Conservation (phyloP, 2,113 vertebrate genomes). For the Typhlomys cinereus region DNA sequence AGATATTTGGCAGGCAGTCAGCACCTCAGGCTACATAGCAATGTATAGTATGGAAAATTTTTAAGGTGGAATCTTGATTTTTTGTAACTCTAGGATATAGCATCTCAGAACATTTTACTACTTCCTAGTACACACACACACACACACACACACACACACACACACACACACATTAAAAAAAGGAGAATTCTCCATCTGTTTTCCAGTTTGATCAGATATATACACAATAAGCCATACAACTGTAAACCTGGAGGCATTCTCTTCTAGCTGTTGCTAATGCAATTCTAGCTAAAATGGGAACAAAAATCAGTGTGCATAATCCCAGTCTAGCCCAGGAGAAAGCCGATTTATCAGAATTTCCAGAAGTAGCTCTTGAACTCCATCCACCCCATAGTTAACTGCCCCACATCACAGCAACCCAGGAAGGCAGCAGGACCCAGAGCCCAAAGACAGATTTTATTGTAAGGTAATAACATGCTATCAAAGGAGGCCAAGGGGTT, state of each 20-base stretch:
- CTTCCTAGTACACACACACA: conserved; percentile 74
- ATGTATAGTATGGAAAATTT: conserved; percentile 90
- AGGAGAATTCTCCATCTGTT: conserved; percentile 75
- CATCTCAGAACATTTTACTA: conserved; percentile 82
- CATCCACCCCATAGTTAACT: conserved; percentile 62
- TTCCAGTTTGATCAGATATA: conserved; percentile 76
- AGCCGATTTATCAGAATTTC: conserved; percentile 48
- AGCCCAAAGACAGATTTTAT: conserved; percentile 58
- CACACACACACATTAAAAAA: conserved; percentile 64
- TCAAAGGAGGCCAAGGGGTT: conserved; percentile 64
- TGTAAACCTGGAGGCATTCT: conserved; percentile 76
- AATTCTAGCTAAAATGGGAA: conserved; percentile 51
- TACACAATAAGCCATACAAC: conserved; percentile 72
- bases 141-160: conserved; percentile 46
- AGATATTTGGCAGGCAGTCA: conserved; percentile 94
- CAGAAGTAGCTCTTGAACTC: conserved; percentile 56
- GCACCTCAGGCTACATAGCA: conserved; percentile 88
- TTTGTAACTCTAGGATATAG: conserved; percentile 85
- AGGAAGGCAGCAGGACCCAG: conserved; percentile 35
- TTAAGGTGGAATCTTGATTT: conserved; percentile 94
- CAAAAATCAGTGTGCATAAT: conserved; percentile 57
- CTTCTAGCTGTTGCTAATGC: conserved; percentile 58
- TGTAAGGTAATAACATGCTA: conserved; percentile 70
- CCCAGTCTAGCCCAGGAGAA: conserved; percentile 35
- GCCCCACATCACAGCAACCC: conserved; percentile 51